Evolutionary conservation across 2,113 vertebrate genomes (phyloP).

Genomic region (Ovis aries): DNA sequence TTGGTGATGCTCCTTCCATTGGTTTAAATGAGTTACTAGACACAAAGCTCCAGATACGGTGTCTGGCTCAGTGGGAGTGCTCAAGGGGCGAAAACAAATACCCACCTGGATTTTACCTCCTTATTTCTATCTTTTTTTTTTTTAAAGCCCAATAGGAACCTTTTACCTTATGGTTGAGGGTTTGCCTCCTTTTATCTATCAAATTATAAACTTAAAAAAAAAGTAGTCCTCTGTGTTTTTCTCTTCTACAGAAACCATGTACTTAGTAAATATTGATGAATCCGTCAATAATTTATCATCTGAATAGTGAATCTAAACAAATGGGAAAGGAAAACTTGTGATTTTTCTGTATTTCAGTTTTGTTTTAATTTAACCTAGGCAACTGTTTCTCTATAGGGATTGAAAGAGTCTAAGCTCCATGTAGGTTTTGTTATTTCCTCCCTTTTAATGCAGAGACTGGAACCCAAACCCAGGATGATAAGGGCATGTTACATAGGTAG

Average conservation of each 20-base stretch:
- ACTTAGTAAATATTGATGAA: not conserved
- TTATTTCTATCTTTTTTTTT: not conserved
- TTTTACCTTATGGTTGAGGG: not conserved
- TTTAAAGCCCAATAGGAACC: not conserved
- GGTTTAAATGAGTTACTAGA: not conserved
- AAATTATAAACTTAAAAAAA: not conserved
- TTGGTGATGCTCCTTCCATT: not conserved
- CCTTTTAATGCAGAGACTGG: not conserved
- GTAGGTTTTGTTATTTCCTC: not conserved
- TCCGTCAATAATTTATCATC: not conserved
- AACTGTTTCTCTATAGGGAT: not conserved
- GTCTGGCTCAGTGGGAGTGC: not conserved
- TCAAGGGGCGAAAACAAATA: not conserved
- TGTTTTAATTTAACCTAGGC: constrained; percentile 21
- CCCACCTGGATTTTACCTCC: not conserved
- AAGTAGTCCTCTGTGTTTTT: not conserved
- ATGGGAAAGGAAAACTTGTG: not conserved
- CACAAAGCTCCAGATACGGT: fast-evolving
- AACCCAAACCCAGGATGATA: not conserved
- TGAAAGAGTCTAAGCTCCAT: not conserved
- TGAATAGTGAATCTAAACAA: not conserved
- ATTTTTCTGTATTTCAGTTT: not conserved
- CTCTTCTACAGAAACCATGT: not conserved
- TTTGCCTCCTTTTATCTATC: not conserved
- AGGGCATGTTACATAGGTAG: not conserved